Evolutionary conservation across 2,113 vertebrate genomes (phyloP).

Genomic region (Lethenteron camtschaticum): DNA sequence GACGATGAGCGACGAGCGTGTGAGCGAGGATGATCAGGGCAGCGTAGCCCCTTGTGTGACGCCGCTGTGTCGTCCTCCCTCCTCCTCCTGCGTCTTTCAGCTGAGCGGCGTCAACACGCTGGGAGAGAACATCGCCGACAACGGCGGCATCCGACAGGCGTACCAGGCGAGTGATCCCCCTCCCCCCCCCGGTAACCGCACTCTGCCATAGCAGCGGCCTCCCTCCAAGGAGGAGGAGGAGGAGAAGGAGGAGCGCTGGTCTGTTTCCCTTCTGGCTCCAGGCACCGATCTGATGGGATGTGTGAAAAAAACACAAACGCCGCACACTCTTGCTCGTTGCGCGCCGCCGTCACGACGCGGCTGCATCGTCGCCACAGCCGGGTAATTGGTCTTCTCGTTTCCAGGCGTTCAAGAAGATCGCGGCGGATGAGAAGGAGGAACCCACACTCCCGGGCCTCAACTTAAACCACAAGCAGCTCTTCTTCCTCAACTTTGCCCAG

Average conservation of each 20-base stretch:
- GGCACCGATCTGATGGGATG: too few species aligned
- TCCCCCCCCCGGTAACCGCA: background rate
- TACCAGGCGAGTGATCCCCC: conserved; percentile 56
- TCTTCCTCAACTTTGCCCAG: conserved; percentile 91
- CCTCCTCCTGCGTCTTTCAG: conserved; percentile 20
- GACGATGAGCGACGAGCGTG: too few species aligned
- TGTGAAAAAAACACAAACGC: too few species aligned
- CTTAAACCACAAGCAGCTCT: conserved; percentile 64
- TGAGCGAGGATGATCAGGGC: too few species aligned
- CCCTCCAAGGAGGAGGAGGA: background rate
- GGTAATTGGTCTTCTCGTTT: conserved; percentile 8
- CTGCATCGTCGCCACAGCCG: too few species aligned
- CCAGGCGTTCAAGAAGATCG: conserved; percentile 76
- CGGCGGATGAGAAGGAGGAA: conserved; percentile 46
- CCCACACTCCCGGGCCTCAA: conserved; percentile 50
- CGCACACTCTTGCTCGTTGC: too few species aligned
- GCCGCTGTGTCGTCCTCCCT: too few species aligned
- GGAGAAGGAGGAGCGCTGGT: background rate
- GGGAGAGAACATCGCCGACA: conserved; percentile 91
- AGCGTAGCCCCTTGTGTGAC: too few species aligned
- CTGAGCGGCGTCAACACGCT: conserved; percentile 79
- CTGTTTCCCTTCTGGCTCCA: too few species aligned
- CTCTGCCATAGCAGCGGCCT: background rate
- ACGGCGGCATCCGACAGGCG: conserved; percentile 75
- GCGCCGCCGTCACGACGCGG: too few species aligned